A percentile compares a stretch with the other conserved stretches of the same genome.
Evolutionary conservation across 64 coral and sea anemone genomes (phyloP).

Genomic region (Stichodactyla helianthus): DNA sequence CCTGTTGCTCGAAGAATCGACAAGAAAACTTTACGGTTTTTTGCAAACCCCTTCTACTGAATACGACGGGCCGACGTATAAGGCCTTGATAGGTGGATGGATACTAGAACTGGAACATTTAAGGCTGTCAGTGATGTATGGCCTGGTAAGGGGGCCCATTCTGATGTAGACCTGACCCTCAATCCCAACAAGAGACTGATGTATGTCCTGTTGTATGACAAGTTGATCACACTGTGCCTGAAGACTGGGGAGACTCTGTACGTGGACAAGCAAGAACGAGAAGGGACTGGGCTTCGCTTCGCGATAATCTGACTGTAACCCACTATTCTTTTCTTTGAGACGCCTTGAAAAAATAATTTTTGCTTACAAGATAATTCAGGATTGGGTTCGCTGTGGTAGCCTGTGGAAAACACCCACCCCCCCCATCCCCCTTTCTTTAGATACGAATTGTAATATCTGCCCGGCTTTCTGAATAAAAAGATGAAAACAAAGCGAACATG

Average conservation of each 20-base stretch:
- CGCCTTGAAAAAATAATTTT: background rate
- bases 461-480: too few relatives aligned
- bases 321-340: background rate
- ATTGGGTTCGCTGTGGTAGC: background rate
- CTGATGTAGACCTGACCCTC: background rate
- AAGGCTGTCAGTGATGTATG: background rate
- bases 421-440: too few relatives aligned
- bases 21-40: background rate
- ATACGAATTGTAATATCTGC: too few relatives aligned
- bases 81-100: background rate
- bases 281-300: background rate
- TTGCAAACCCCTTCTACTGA: background rate
- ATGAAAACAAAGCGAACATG: too few relatives aligned
- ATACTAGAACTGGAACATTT: background rate
- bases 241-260: background rate
- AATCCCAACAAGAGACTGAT: background rate
- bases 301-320: background rate
- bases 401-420: background rate
- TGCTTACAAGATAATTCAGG: background rate
- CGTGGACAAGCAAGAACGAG: background rate
- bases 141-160: background rate
- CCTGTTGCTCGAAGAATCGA: background rate
- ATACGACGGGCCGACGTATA: background rate
- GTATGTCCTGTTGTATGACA: background rate
- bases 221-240: constrained; percentile 1